phyloP scores from a whole-genome alignment of 2,113 vertebrate genomes.

The Gambusia holbrooki region DNA sequence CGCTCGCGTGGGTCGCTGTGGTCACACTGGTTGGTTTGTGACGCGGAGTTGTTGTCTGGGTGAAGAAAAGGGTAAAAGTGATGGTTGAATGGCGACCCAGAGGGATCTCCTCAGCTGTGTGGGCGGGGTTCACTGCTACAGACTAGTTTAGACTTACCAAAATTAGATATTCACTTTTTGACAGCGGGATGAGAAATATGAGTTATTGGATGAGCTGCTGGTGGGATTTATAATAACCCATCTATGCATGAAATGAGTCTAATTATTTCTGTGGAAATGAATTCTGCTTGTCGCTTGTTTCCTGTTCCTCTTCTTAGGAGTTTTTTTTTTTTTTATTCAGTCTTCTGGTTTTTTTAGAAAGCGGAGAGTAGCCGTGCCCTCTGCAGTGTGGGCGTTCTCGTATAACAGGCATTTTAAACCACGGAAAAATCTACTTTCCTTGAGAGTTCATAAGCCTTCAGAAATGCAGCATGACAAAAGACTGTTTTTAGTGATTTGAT shows the following conservation, averaged over 20 bases:
- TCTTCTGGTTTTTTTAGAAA: constrained; percentile 43
- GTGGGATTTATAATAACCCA: not conserved
- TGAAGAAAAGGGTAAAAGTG: constrained; percentile 27
- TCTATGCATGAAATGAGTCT: not conserved
- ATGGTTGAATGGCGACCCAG: constrained; percentile 3
- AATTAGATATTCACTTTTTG: not conserved
- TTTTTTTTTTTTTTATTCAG: constrained; percentile 55
- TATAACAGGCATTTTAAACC: constrained; percentile 54
- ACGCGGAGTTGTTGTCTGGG: constrained; percentile 28
- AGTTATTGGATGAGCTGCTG: not conserved
- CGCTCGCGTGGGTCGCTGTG: not conserved
- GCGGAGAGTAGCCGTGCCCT: constrained; percentile 32
- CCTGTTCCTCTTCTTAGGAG: not conserved
- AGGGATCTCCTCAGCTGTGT: constrained; percentile 48
- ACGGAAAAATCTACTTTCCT: constrained; percentile 27
- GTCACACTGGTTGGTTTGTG: constrained; percentile 20
- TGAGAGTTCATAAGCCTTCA: constrained; percentile 16
- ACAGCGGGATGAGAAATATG: not conserved
- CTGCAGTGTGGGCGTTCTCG: constrained; percentile 65
- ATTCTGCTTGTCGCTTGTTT: constrained; percentile 1
- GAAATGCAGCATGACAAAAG: not conserved
- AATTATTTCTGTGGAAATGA: not conserved
- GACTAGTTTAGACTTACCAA: constrained; percentile 8
- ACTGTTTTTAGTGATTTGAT: not conserved
- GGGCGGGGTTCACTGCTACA: constrained; percentile 31